A percentile compares a stretch with the other conserved stretches of the same genome.
Conservation (phyloP, 2,888 invertebrate genomes). For the Aspidiotus rigidus region DNA sequence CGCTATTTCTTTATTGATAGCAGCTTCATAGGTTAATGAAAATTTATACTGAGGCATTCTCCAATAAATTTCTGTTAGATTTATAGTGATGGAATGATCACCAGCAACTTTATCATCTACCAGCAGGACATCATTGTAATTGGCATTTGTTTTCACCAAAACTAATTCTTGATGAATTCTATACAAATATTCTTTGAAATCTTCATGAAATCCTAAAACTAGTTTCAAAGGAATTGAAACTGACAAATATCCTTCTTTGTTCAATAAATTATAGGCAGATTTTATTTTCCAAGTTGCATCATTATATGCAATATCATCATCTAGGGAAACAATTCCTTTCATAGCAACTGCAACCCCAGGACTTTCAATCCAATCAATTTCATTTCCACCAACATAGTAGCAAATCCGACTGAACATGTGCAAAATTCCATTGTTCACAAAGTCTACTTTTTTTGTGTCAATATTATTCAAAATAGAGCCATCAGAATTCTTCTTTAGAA, state of each 20-base stretch:
- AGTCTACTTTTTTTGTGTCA: conserved; percentile 21
- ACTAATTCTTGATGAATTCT: not conserved
- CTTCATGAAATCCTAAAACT: not conserved
- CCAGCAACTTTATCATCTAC: conserved; percentile 8
- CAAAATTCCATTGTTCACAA: conserved; percentile 19
- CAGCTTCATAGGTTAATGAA: conserved; percentile 8
- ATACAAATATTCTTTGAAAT: not conserved
- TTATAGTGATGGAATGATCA: conserved; percentile 17
- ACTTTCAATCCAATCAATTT: conserved; percentile 20
- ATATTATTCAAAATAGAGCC: conserved; percentile 8
- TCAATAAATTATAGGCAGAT: conserved; percentile 6
- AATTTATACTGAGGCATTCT: conserved; percentile 12
- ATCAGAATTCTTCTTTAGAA: conserved; percentile 12
- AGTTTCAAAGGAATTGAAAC: not conserved
- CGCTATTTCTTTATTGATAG: conserved; percentile 11
- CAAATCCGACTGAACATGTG: conserved; percentile 16
- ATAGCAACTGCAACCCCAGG: conserved; percentile 13
- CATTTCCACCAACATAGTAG: conserved; percentile 18
- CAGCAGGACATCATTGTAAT: conserved; percentile 3
- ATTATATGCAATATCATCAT: conserved; percentile 14
- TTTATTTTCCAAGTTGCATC: conserved; percentile 21
- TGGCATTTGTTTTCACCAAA: conserved; percentile 1
- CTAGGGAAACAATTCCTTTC: conserved; percentile 18
- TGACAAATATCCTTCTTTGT: conserved; percentile 4
- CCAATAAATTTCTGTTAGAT: conserved; percentile 12